Percentiles rank a stretch among this genome's conserved stretches.
Conservation (phyloP, 2,113 vertebrate genomes). For the Cepphus grylle region DNA sequence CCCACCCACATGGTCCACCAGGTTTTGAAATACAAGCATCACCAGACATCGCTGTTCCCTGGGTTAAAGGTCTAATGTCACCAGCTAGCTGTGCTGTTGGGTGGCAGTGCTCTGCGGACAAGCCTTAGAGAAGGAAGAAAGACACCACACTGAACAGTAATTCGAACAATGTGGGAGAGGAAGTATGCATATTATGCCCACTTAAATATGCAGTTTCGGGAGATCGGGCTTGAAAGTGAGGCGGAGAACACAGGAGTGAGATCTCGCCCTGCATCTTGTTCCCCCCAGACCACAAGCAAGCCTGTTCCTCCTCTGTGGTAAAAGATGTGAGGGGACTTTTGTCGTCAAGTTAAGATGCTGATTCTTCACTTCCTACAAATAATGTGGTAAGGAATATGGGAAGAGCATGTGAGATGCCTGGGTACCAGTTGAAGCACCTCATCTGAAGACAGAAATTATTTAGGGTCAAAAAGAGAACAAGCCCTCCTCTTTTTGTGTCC, state of each 20-base stretch:
- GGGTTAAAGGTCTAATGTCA: not conserved
- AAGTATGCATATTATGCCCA: not conserved
- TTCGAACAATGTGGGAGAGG: not conserved
- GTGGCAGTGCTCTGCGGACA: not conserved
- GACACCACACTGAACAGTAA: not conserved
- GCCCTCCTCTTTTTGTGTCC: fast-evolving
- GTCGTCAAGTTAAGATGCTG: not conserved
- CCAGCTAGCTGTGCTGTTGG: not conserved
- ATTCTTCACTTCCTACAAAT: not conserved
- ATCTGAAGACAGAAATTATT: not conserved
- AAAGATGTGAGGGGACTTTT: not conserved
- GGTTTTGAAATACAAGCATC: not conserved
- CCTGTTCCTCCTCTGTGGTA: not conserved
- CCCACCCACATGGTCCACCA: not conserved
- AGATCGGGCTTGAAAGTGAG: not conserved
- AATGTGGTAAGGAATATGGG: not conserved
- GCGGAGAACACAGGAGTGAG: not conserved
- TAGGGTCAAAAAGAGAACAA: not conserved
- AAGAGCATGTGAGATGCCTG: not conserved
- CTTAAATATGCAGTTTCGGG: not conserved
- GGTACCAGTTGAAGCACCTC: not conserved
- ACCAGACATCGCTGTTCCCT: not conserved
- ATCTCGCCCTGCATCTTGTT: not conserved
- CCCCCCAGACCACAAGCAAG: not conserved
- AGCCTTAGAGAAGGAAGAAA: not conserved